Conservation (phyloP, 2,113 vertebrate species). For the Dasypus novemcinctus region DNA sequence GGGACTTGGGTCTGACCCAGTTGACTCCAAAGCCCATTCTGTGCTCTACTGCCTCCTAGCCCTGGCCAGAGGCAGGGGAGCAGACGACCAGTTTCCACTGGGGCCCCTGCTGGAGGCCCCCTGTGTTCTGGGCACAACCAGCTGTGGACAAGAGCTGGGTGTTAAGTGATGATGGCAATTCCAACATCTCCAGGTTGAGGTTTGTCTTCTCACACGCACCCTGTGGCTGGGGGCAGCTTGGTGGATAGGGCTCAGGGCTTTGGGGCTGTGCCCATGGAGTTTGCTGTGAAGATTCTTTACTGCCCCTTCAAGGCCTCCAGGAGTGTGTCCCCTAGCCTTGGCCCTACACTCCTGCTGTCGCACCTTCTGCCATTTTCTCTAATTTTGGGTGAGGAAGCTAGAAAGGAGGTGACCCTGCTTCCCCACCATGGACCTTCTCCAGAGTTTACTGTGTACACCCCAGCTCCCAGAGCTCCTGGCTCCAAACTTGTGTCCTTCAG, state of each 20-base stretch:
- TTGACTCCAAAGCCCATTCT: neutral
- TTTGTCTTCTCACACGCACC: neutral
- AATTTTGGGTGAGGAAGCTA: neutral
- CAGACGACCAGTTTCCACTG: neutral
- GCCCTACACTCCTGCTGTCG: neutral
- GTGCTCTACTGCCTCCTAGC: neutral
- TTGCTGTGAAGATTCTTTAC: neutral
- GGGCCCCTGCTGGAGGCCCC: neutral
- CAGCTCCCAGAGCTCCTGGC: neutral
- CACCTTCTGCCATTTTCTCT: neutral
- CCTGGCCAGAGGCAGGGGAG: neutral
- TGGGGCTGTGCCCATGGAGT: neutral
- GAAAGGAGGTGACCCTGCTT: neutral
- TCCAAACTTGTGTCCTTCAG: slow-evolving; percentile 10
- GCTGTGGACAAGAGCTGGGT: neutral
- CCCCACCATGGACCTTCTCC: neutral
- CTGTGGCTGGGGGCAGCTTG: neutral
- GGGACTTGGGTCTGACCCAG: neutral
- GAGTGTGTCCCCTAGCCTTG: neutral
- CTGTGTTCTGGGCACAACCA: neutral
- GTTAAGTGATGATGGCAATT: neutral
- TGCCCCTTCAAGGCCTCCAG: neutral
- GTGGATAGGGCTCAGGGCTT: neutral
- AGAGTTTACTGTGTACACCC: neutral
- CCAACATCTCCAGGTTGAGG: too few relatives aligned